Conservation (phyloP, 2,888 invertebrate genomes). For the Phengaris alcon region DNA sequence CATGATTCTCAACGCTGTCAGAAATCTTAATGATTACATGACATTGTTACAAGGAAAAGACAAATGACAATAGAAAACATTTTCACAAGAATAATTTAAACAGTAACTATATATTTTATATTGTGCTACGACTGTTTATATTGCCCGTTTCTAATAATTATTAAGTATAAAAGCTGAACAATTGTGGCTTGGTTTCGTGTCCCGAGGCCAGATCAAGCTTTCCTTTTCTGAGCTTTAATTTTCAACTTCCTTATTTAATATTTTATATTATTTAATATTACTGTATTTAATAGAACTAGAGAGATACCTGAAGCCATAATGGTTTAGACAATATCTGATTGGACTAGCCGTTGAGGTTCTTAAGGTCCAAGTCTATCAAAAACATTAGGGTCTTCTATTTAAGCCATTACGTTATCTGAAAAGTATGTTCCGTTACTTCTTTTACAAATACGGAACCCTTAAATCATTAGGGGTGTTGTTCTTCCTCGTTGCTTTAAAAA, state of each 20-base stretch:
- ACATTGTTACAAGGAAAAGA: slow-evolving; percentile 14
- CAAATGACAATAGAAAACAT: slow-evolving; percentile 11
- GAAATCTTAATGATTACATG: slow-evolving; percentile 3
- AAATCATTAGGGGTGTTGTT: not conserved
- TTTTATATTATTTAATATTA: too few relatives aligned
- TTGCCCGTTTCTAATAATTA: not conserved
- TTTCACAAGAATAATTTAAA: slow-evolving; percentile 16
- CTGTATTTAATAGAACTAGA: too few relatives aligned
- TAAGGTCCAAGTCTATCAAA: too few relatives aligned
- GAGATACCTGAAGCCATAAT: too few relatives aligned
- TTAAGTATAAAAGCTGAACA: not conserved
- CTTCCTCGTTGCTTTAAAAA: not conserved
- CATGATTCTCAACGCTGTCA: not conserved
- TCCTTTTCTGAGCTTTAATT: not conserved
- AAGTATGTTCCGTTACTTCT: too few relatives aligned
- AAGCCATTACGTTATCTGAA: too few relatives aligned
- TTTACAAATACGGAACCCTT: too few relatives aligned
- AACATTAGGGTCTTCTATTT: too few relatives aligned
- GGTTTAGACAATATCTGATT: too few relatives aligned
- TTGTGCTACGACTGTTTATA: not conserved
- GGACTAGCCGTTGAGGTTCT: too few relatives aligned
- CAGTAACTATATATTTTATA: slow-evolving; percentile 6
- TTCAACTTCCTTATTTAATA: not conserved
- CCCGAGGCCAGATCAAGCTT: not conserved
- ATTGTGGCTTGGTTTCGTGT: not conserved